These are phyloP conservation scores for Agonopterix alstromeriana DNA, from an alignment of 2,888 invertebrate species.

Conservation along the genomic window DNA sequence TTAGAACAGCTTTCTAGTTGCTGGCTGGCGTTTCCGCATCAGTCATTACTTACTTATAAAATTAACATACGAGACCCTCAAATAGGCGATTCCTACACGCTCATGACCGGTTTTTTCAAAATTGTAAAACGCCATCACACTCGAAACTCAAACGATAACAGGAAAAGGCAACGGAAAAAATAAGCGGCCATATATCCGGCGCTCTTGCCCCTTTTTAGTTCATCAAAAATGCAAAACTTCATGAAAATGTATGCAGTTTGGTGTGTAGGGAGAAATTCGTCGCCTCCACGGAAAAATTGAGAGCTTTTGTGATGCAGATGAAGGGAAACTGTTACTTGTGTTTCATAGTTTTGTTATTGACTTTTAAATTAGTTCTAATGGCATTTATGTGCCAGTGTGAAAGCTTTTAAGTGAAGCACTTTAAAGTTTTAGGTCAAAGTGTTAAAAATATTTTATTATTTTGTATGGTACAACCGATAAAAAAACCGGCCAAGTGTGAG, in stretches of 20 bases:
- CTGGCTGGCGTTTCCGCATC: no score
- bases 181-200: constrained; percentile 23
- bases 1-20: no score
- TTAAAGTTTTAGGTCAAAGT: no score
- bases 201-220: constrained; percentile 37
- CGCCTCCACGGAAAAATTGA: constrained; percentile 41
- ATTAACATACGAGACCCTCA: no score
- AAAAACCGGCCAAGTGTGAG: no score
- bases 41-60: no score
- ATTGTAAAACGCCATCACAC: no score
- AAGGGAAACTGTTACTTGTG: neutral
- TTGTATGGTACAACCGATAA: no score
- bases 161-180: constrained; percentile 2
- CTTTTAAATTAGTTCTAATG: neutral
- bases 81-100: no score
- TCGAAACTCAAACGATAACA: neutral
- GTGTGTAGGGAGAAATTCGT: constrained; percentile 25
- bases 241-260: constrained; percentile 62
- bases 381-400: neutral
- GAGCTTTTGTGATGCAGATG: constrained; percentile 34
- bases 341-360: neutral
- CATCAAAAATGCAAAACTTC: constrained; percentile 70
- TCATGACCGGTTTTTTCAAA: no score
- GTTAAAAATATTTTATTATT: no score
- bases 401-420: no score